phyloP scores from a whole-genome alignment of 1,140 invertebrate genomes.

The Monomorium pharaonis region DNA sequence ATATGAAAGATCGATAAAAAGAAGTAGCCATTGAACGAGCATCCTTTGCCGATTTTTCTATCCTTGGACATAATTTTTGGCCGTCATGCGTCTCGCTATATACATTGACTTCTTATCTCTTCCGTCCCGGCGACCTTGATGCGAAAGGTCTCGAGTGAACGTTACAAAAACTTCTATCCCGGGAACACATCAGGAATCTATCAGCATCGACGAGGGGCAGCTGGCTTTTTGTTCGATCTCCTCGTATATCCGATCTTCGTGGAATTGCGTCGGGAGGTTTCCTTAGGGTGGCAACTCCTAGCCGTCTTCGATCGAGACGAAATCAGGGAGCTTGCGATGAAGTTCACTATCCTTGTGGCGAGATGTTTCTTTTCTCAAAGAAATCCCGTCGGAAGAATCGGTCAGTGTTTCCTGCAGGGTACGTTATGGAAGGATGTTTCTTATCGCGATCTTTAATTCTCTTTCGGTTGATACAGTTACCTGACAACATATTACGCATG shows the following conservation, averaged over 20 bases:
- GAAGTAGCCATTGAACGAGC: conserved; percentile 42
- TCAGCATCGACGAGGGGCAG: conserved; percentile 67
- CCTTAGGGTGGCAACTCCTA: background rate
- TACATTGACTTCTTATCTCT: conserved; percentile 69
- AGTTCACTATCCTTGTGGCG: conserved; percentile 34
- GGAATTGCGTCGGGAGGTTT: conserved; percentile 43
- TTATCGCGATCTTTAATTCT: background rate
- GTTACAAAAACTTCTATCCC: conserved; percentile 62
- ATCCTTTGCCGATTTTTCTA: conserved; percentile 40
- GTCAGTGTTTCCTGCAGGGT: background rate
- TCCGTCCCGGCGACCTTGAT: conserved; percentile 63
- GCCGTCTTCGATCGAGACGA: background rate
- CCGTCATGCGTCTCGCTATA: conserved; percentile 15
- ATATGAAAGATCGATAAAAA: conserved; percentile 36
- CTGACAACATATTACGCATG: background rate
- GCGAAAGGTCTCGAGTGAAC: conserved; percentile 60
- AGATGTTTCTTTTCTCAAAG: background rate
- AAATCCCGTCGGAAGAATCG: background rate
- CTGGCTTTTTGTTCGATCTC: conserved; percentile 46
- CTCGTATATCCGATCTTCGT: conserved; percentile 35
- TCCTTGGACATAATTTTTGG: conserved; percentile 63
- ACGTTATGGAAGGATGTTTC: background rate
- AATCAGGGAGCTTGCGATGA: conserved; percentile 12
- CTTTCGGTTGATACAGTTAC: background rate
- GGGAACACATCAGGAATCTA: conserved; percentile 71